Percentiles rank a stretch among this genome's conserved stretches.
Evolutionary conservation across 2,797 vertebrate genomes (phyloP).

Genomic region (Parauchenoglanis ngamensis): DNA sequence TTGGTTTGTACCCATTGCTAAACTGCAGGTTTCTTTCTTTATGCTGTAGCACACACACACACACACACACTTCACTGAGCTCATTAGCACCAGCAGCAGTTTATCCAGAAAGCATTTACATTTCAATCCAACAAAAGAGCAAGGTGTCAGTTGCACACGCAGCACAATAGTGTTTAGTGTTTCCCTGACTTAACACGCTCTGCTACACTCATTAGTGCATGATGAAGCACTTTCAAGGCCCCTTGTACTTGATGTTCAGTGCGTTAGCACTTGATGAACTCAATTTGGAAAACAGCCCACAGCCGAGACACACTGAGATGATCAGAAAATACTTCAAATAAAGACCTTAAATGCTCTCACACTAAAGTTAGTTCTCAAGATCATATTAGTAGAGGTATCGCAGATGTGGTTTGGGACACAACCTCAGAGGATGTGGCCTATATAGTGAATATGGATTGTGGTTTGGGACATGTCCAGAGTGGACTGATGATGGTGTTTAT

Average conservation of each 20-base stretch:
- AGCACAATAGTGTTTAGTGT: neutral
- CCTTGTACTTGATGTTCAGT: neutral
- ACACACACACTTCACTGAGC: neutral
- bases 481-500: neutral
- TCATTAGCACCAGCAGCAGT: constrained; percentile 4
- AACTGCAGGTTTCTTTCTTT: neutral
- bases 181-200: constrained; percentile 1
- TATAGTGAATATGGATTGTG: neutral
- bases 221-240: neutral
- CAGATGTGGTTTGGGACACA: neutral
- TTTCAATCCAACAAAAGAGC: neutral
- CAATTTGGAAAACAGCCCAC: neutral
- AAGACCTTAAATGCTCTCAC: neutral
- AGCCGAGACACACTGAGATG: neutral
- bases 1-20: neutral
- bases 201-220: neutral
- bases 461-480: neutral
- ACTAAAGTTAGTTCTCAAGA: neutral
- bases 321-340: neutral
- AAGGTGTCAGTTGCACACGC: neutral
- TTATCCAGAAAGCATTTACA: neutral
- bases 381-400: neutral
- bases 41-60: neutral
- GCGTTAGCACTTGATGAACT: neutral
- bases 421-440: neutral